Evolutionary conservation across 2,797 vertebrate genomes (phyloP), one percentile per base, ranked within the genome.

Genomic region (Psittacula derbiana): DNA sequence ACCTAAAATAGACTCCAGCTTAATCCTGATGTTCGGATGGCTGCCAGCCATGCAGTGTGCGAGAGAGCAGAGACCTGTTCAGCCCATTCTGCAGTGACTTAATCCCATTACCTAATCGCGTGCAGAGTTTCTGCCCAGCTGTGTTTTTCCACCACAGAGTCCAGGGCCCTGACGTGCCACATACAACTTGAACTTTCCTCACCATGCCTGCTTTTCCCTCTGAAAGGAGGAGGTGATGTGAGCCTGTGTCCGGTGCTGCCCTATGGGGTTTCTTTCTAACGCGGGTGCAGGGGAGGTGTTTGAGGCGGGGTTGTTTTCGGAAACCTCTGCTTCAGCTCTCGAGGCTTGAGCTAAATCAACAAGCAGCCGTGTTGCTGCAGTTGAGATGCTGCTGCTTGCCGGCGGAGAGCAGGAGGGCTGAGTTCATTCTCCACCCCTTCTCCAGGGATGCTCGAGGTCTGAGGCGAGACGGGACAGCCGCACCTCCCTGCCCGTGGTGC

Each of bases 51-150:
- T 43, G 70, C 91, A 81, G 87, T 82, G 4, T 65, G 74, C 8
- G 33, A 81, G 91, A 78, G 89, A 83, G 76, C 88, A 88, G 69
- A 65, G 57, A 94, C 96, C 96, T 96, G 95, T 64, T 89, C 91
- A 14, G 50, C 92, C 88, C 76, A 92, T 62, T 80, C 91, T 75
- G 88, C 90, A 57, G 67, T 97, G 96, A 96, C 95, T 96, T 86
- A 94, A 95, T 94, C 95, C 93, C 95, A 94, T 96, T 96, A 96
- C 94, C 94, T 97, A 93, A 96, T 86, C 74, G 3, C 18, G 18
- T 4, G 1, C 87, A 58, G 64, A 4, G 4, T 66, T 83, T 78
- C 94, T 97, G 91, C 92, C 93, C 90, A 94, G 91, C 93, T 96
- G 95, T 96, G 91, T 93, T 97, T 96, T 97, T 97, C 95, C 93